Evolutionary conservation across 2,888 invertebrate genomes (phyloP).

Genomic region (Drosophila infuscata): DNA sequence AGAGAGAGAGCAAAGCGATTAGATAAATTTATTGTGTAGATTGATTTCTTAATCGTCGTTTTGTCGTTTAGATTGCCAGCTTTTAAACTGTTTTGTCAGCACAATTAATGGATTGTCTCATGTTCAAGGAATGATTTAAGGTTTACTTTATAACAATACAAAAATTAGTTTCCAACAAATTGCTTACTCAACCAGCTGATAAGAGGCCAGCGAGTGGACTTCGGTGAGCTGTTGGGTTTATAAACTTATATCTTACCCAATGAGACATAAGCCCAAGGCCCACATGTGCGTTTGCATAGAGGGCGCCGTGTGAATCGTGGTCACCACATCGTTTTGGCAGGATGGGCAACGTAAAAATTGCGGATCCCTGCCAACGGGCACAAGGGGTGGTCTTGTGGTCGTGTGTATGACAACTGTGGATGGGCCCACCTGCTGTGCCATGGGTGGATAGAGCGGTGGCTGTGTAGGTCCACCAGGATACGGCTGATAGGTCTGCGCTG

Average conservation of each 20-base stretch:
- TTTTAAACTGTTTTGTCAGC: not conserved
- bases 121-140: not conserved
- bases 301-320: conserved; percentile 14
- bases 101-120: not conserved
- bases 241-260: conserved; percentile 39
- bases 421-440: conserved; percentile 4
- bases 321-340: conserved; percentile 47
- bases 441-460: conserved; percentile 47
- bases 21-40: conserved; percentile 3
- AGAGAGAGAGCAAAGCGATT: conserved; percentile 2
- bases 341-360: conserved; percentile 44
- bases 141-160: not conserved
- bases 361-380: conserved; percentile 45
- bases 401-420: conserved; percentile 36
- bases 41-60: not conserved
- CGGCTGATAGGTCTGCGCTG: conserved; percentile 39
- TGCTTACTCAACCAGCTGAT: conserved; percentile 1
- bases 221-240: not conserved
- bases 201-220: not conserved
- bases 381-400: not conserved
- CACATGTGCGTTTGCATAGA: conserved; percentile 10
- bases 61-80: not conserved
- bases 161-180: not conserved
- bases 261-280: conserved; percentile 28
- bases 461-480: conserved; percentile 46